Evolutionary conservation across 2,888 invertebrate species (phyloP).

Genomic region (Nycteola revayana): DNA sequence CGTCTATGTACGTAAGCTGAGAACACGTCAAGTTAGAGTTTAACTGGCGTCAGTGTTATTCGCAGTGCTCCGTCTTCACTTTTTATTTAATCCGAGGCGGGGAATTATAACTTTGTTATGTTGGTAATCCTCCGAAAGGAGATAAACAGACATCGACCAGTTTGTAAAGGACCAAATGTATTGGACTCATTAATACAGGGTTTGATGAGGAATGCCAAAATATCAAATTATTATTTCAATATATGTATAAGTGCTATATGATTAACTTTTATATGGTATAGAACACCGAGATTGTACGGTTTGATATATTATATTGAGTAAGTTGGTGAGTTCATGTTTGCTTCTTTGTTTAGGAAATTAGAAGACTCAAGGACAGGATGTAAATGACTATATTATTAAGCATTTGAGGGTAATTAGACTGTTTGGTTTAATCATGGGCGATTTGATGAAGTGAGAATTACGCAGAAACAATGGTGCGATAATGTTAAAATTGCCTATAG

Average conservation of each 20-base stretch:
- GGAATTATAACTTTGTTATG: background rate
- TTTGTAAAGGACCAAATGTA: background rate
- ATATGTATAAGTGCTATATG: background rate
- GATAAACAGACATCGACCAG: background rate
- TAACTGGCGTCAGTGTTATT: no score
- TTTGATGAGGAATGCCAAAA: background rate
- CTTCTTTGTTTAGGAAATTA: slow-evolving; percentile 2
- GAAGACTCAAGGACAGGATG: slow-evolving; percentile 12
- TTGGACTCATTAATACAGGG: background rate
- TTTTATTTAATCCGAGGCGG: no score
- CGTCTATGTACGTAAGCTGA: no score
- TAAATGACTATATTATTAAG: background rate
- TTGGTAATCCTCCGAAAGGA: background rate
- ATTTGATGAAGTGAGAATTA: no score
- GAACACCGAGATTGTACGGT: slow-evolving; percentile 7
- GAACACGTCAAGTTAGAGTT: no score
- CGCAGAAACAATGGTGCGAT: no score
- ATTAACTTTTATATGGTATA: background rate
- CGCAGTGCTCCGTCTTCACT: no score
- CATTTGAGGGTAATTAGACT: no score
- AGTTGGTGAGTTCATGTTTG: slow-evolving; percentile 11
- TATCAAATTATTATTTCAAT: background rate
- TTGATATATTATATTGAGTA: slow-evolving; percentile 5
- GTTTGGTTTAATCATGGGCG: no score
- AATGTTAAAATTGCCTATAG: no score